Conservation (phyloP, 1,140 invertebrate species). For the Thalassaphorura encarpata region DNA sequence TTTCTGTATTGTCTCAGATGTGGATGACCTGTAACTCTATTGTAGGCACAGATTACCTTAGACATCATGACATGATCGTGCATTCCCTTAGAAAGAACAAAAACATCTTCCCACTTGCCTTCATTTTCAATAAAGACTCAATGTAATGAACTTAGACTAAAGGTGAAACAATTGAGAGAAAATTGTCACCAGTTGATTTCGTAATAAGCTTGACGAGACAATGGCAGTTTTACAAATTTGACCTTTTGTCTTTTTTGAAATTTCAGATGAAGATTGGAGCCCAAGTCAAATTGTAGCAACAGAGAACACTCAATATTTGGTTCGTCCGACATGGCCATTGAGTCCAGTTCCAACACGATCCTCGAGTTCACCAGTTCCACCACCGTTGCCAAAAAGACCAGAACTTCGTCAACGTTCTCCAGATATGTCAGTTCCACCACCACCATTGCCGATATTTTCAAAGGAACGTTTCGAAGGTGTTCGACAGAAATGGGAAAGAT, state of each 20-base stretch:
- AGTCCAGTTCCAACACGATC: slow-evolving; percentile 11
- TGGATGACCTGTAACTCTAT: no score
- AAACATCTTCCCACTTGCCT: no score
- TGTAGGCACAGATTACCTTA: no score
- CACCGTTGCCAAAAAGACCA: slow-evolving; percentile 29
- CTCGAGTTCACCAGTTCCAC: slow-evolving; percentile 20
- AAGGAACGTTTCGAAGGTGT: slow-evolving; percentile 29
- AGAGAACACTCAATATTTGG: slow-evolving; percentile 34
- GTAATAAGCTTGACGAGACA: no score
- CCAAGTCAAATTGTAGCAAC: slow-evolving; percentile 31
- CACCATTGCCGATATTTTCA: slow-evolving; percentile 21
- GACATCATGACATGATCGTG: no score
- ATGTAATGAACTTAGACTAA: no score
- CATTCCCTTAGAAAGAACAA: no score
- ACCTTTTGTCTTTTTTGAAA: slow-evolving; percentile 14
- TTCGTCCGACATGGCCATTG: slow-evolving; percentile 31
- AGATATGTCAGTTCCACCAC: slow-evolving; percentile 16
- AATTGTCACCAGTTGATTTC: no score
- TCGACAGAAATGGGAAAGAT: slow-evolving; percentile 31
- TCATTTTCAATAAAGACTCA: no score
- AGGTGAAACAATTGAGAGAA: no score
- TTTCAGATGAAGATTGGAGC: slow-evolving; percentile 38
- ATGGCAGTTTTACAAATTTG: slow-evolving; percentile 2
- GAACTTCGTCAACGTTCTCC: slow-evolving; percentile 30
- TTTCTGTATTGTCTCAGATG: no score